Evolutionary conservation across 2,113 vertebrate genomes (phyloP).

Genomic region (Piaya cayana): DNA sequence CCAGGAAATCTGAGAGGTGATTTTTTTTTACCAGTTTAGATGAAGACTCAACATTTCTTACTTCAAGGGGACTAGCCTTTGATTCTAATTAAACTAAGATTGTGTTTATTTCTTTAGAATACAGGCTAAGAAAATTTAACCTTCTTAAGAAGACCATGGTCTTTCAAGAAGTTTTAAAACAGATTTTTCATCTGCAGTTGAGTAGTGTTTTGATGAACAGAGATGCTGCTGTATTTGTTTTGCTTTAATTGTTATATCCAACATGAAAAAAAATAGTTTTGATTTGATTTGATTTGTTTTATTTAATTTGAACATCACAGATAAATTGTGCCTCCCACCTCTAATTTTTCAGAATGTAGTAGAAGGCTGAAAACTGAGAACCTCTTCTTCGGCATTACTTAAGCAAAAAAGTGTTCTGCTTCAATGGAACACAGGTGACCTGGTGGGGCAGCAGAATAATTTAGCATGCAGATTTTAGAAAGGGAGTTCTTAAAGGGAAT

Average conservation of each 20-base stretch:
- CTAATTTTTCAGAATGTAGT: neutral
- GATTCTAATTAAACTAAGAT: neutral
- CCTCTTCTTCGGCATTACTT: slow-evolving; percentile 17
- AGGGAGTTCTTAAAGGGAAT: slow-evolving; percentile 29
- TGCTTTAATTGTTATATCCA: neutral
- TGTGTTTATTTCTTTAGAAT: neutral
- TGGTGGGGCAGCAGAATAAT: slow-evolving; percentile 31
- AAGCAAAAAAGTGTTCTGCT: slow-evolving; percentile 25
- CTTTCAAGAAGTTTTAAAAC: neutral
- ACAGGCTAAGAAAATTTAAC: neutral
- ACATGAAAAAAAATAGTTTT: neutral
- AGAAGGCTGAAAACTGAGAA: neutral
- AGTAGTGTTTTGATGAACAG: neutral
- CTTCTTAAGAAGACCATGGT: neutral
- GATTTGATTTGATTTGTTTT: neutral
- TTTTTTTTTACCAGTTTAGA: neutral
- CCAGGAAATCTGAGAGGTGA: neutral
- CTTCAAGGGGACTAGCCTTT: neutral
- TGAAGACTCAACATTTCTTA: neutral
- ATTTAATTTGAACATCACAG: neutral
- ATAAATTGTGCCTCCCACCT: neutral
- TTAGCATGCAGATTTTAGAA: slow-evolving; percentile 40
- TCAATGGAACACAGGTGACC: slow-evolving; percentile 18
- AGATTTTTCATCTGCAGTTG: neutral
- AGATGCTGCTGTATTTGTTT: neutral